phyloP scores from a whole-genome alignment of 2,113 vertebrate genomes.

The Oplegnathus fasciatus region DNA sequence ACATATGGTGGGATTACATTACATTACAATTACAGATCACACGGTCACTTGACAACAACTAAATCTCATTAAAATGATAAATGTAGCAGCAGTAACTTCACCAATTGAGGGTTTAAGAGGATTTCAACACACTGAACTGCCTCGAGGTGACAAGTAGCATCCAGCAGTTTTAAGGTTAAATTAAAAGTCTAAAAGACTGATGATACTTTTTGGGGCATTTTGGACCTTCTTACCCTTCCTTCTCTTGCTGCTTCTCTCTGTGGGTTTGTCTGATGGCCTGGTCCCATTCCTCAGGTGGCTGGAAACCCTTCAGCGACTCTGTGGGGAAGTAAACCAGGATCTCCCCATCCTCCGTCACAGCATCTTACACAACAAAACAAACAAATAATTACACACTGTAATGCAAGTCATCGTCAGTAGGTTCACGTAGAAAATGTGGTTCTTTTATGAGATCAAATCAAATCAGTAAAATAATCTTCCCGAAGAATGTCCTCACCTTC shows the following conservation, averaged over 20 bases:
- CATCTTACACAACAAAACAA: constrained; percentile 80
- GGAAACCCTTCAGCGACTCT: constrained; percentile 86
- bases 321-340: constrained; percentile 90
- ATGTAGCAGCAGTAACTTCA: background rate
- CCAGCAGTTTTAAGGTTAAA: background rate
- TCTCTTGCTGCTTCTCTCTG: constrained; percentile 78
- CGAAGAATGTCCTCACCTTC: constrained; percentile 80
- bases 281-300: constrained; percentile 87
- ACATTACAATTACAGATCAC: too few relatives aligned
- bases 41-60: too few relatives aligned
- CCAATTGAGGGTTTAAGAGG: background rate
- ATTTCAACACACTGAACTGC: background rate
- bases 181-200: background rate
- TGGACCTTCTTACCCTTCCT: constrained; percentile 63
- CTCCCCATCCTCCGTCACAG: constrained; percentile 90
- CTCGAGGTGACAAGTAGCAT: background rate
- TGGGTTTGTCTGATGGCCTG: constrained; percentile 86
- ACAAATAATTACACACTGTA: background rate
- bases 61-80: too few relatives aligned
- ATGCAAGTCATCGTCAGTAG: background rate
- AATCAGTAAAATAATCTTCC: background rate
- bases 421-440: background rate
- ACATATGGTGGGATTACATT: too few relatives aligned
- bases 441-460: background rate
- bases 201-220: background rate